Conservation (phyloP, 2,113 vertebrate genomes). For the Nyctereutes procyonoides region DNA sequence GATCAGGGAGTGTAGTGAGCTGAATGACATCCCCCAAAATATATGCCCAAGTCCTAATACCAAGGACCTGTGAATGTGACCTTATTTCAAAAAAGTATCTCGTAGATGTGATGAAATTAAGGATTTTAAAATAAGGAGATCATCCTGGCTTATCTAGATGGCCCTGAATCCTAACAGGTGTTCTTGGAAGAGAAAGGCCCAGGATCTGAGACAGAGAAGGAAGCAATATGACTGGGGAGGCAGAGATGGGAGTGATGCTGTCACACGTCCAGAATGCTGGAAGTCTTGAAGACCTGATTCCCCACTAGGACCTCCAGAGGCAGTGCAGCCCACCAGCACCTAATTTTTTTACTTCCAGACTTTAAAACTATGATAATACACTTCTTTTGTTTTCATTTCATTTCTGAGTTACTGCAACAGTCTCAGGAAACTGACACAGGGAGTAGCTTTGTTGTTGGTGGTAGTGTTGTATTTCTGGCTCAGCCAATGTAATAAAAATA, state of each 20-base stretch:
- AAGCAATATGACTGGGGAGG: neutral
- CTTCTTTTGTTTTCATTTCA: neutral
- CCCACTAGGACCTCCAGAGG: too few relatives aligned
- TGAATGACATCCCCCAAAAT: neutral
- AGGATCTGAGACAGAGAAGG: neutral
- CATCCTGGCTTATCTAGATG: neutral
- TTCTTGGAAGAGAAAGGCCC: neutral
- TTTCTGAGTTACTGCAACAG: neutral
- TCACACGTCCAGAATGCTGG: neutral
- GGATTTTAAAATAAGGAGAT: neutral
- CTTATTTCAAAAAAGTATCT: neutral
- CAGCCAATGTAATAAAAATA: neutral
- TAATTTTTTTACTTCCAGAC: neutral
- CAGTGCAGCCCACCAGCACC: fast-evolving
- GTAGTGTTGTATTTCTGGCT: neutral
- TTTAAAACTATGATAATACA: neutral
- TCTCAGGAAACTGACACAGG: neutral
- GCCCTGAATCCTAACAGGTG: neutral
- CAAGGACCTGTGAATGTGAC: neutral
- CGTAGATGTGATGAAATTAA: neutral
- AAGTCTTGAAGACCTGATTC: fast-evolving
- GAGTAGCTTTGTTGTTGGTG: neutral
- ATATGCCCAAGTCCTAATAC: neutral
- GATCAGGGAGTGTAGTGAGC: too few relatives aligned
- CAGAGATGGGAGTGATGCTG: fast-evolving